Base-by-base conservation (phyloP, 2,797 vertebrate species). In the Darevskia nairensis region DNA sequence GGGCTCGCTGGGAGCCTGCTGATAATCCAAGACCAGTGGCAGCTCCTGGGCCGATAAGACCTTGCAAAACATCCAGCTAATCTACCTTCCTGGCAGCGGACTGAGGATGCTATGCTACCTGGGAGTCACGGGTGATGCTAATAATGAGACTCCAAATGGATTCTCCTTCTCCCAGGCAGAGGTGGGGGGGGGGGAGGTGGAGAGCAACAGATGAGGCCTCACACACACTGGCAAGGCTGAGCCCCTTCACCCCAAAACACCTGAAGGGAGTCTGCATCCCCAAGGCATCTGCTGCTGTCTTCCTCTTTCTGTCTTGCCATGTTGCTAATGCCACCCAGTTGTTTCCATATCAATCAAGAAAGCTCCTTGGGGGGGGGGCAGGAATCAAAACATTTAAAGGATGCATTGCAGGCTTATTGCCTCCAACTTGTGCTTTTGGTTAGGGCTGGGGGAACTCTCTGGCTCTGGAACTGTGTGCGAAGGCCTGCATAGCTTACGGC, bases 31-130 rank as follows among this genome's bases (percentile, higher is more conserved):
- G 82, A 15, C 66, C 19, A 69, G 74, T 44, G 87, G 50, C 17
- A 64, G 75, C 75, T 84, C 87, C 87, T 35, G 46, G 81, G 35
- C 87, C 10, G 87, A 84, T 72, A 88, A 84, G 64, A 61, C 64
- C 15, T 41, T n/a, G 81, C 64, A 32, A 35, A 82, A 82, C 86
- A 68, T 71, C 72, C 80, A 69, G 80, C n/a, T 82, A 82, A 83
- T 83, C 86, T 83, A 83, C 80, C 80, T 88, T 77, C 72, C 86
- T 88, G 86, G 86, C 86, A 88, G 86, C 44, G 1, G 72, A 25
- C 61, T 41, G 87, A 11, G n/a, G 75, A 84, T 61, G 81, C 44
- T 82, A 11, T 29, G 72, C 87, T 72, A 64, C 82, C 76, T 46
- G 82, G 66, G 72, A 44, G 76, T 76, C 76, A 50, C 27, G 29